Conservation (phyloP, 2,888 invertebrate species). For the Sisyra terminalis region DNA sequence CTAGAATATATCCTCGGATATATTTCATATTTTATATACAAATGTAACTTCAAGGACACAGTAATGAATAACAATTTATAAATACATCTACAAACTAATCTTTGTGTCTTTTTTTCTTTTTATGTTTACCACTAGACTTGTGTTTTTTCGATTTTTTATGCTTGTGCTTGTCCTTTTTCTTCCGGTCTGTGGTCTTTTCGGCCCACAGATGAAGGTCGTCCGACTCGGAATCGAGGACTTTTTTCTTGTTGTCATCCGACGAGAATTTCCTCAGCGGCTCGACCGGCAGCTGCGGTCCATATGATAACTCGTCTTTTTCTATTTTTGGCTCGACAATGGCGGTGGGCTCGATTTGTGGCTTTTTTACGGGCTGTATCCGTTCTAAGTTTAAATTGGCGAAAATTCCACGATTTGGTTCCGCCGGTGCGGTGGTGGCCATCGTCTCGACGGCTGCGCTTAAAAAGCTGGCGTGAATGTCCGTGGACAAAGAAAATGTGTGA, state of each 20-base stretch:
- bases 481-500: too few relatives aligned
- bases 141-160: slow-evolving; percentile 7
- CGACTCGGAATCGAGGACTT: background rate
- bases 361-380: slow-evolving; percentile 13
- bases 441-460: background rate
- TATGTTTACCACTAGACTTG: too few relatives aligned
- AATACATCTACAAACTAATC: slow-evolving; percentile 4
- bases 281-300: background rate
- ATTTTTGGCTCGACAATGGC: slow-evolving; percentile 18
- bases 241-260: background rate
- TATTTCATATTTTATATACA: too few relatives aligned
- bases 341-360: slow-evolving; percentile 16
- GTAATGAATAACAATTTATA: slow-evolving; percentile 5
- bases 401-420: slow-evolving; percentile 8
- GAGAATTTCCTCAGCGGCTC: background rate
- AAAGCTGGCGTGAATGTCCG: too few relatives aligned
- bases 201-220: slow-evolving; percentile 26
- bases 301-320: slow-evolving; percentile 11
- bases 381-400: slow-evolving; percentile 11
- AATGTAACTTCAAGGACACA: too few relatives aligned
- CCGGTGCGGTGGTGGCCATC: slow-evolving; percentile 2
- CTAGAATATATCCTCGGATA: too few relatives aligned
- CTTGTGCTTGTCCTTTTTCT: slow-evolving; percentile 15
- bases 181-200: slow-evolving; percentile 27
- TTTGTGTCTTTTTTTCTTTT: too few relatives aligned